phyloP scores from a whole-genome alignment of 2,113 vertebrate species.

The Cynocephalus volans region DNA sequence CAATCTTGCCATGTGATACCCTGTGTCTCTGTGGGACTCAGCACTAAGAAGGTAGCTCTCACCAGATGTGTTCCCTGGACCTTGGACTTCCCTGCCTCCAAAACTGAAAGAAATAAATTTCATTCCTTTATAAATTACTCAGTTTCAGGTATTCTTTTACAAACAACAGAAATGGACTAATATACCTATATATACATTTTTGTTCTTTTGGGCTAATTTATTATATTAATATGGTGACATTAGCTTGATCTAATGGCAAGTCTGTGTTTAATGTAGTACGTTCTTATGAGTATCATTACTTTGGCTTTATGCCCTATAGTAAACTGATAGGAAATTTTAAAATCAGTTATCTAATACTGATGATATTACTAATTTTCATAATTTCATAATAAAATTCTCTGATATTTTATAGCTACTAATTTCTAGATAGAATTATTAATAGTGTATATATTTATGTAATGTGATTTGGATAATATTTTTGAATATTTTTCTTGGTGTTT shows the following conservation, averaged over 20 bases:
- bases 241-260: conserved; percentile 5
- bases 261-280: not conserved
- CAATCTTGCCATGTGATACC: no score
- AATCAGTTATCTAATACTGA: not conserved
- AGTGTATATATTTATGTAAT: not conserved
- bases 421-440: conserved; percentile 24
- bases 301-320: not conserved
- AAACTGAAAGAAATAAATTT: no score
- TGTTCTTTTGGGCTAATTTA: not conserved
- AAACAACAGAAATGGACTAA: no score
- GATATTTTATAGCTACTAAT: not conserved
- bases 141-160: no score
- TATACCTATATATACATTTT: not conserved
- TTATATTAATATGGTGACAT: not conserved
- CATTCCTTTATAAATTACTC: no score
- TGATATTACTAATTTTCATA: conserved; percentile 10
- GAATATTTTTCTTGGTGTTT: not conserved
- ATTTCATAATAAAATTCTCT: not conserved
- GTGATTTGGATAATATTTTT: not conserved
- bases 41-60: no score
- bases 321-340: conserved; percentile 2
- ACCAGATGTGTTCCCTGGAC: no score
- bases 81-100: no score
- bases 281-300: not conserved
- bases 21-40: no score